These are phyloP conservation scores for Microtus obscurus DNA, from an alignment of 2,797 vertebrate genomes.

Conservation along the genomic window DNA sequence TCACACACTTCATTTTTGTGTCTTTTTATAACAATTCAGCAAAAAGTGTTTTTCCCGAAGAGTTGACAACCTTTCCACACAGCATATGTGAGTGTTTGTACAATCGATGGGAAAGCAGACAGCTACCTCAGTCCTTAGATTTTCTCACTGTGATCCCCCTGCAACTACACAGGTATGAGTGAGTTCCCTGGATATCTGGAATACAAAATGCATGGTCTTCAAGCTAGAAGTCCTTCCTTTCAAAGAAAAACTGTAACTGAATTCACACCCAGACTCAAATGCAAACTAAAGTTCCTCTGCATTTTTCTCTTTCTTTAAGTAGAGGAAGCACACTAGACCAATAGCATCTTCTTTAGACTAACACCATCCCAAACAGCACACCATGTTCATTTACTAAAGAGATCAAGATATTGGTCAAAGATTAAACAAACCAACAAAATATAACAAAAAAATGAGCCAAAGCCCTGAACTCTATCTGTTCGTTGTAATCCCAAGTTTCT, in stretches of 20 bases:
- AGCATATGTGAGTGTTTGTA: neutral
- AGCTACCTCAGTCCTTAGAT: neutral
- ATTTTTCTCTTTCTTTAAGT: neutral
- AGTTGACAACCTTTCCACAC: neutral
- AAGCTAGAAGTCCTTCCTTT: neutral
- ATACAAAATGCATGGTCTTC: neutral
- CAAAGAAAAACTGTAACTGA: neutral
- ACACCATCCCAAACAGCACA: neutral
- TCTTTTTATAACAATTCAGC: neutral
- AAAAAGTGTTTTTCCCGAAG: neutral
- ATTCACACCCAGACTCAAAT: conserved; percentile 42
- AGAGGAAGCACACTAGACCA: neutral
- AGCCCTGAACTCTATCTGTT: neutral
- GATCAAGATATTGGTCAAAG: neutral
- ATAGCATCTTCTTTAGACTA: neutral
- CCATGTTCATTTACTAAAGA: neutral
- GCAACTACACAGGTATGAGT: neutral
- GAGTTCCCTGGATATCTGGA: neutral
- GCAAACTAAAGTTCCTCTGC: neutral
- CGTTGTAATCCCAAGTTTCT: conserved; percentile 12
- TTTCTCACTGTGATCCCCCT: neutral
- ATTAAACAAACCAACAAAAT: neutral
- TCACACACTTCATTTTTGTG: neutral
- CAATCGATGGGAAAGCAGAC: neutral
- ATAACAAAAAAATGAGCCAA: neutral